A percentile compares a stretch with the other conserved stretches of the same genome.
These are phyloP conservation scores for Sinocyclocheilus grahami DNA, from an alignment of 2,113 vertebrate species.

Conservation along the genomic window DNA sequence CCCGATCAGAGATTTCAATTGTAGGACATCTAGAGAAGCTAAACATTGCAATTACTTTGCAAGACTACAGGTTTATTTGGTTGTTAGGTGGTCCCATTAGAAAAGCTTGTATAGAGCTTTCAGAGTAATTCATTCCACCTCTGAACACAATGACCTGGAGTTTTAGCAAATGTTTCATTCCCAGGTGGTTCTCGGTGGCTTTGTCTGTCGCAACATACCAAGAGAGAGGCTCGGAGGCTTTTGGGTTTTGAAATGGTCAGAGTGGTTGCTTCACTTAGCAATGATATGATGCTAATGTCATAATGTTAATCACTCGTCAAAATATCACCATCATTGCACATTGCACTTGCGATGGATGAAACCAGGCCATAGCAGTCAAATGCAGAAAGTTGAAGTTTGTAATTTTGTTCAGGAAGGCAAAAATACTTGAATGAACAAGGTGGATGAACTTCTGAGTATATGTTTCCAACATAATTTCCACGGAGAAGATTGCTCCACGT, in stretches of 20 bases:
- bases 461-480: background rate
- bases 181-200: background rate
- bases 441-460: background rate
- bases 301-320: background rate
- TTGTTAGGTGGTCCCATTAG: conserved; percentile 2
- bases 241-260: background rate
- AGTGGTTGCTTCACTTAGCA: background rate
- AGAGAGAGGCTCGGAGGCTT: background rate
- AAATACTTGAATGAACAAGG: background rate
- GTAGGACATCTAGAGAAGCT: background rate
- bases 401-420: background rate
- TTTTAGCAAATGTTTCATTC: background rate
- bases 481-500: background rate
- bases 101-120: background rate
- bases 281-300: background rate
- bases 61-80: background rate
- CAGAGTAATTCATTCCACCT: background rate
- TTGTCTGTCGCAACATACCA: background rate
- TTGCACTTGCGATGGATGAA: background rate
- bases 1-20: background rate
- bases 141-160: background rate
- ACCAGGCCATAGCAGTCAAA: background rate
- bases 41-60: conserved; percentile 7
- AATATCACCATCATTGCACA: background rate
- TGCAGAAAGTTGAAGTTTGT: background rate